A percentile compares a stretch with the other conserved stretches of the same genome.
Evolutionary conservation across 2,888 invertebrate genomes (phyloP).

Genomic region (Ophion ellenae): DNA sequence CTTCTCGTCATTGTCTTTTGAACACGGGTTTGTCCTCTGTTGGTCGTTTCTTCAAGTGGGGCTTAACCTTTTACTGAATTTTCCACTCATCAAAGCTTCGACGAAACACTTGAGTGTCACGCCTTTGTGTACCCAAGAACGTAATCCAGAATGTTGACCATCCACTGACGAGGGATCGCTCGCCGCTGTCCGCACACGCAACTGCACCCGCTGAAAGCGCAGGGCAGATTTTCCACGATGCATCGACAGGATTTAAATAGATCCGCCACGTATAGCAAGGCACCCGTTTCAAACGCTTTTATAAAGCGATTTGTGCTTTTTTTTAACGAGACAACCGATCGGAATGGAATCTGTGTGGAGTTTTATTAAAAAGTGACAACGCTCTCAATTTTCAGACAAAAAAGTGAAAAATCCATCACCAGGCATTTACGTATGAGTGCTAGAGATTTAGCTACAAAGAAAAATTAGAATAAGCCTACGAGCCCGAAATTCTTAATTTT

Average conservation of each 20-base stretch:
- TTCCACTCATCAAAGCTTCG: slow-evolving; percentile 6
- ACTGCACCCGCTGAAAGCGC: slow-evolving; percentile 8
- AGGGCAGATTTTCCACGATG: slow-evolving; percentile 20
- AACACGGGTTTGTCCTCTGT: not conserved
- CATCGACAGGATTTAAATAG: slow-evolving; percentile 35
- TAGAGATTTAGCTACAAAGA: too few relatives aligned
- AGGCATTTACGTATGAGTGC: too few relatives aligned
- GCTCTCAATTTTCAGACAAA: too few relatives aligned
- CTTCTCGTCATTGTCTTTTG: not conserved
- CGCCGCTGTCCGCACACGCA: not conserved
- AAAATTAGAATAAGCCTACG: too few relatives aligned
- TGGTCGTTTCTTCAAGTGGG: not conserved
- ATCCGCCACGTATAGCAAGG: not conserved
- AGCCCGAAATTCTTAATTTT: too few relatives aligned
- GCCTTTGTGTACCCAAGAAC: not conserved
- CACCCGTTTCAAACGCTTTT: not conserved
- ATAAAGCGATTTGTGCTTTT: not conserved
- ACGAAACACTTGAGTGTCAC: slow-evolving; percentile 13
- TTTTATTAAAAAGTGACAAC: too few relatives aligned
- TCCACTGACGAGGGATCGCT: slow-evolving; percentile 17
- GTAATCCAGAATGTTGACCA: slow-evolving; percentile 19
- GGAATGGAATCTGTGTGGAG: too few relatives aligned
- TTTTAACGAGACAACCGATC: not conserved
- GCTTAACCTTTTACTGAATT: not conserved
- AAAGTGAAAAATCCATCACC: too few relatives aligned